These are phyloP conservation scores for Bimastos eiseni DNA, from an alignment of 2,888 invertebrate species.

Conservation along the genomic window DNA sequence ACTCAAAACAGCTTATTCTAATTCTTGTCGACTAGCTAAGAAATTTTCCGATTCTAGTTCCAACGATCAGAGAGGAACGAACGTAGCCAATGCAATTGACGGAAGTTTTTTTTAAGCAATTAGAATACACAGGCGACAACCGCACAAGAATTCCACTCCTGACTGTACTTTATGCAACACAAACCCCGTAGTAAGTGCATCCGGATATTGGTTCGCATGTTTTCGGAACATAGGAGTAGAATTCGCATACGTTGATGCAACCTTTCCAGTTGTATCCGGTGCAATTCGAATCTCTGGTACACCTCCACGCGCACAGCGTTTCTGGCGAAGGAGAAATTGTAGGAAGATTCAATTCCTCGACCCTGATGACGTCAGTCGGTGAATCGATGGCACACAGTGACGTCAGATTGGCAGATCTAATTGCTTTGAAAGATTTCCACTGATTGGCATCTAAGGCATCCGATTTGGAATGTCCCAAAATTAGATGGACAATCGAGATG, in stretches of 20 bases:
- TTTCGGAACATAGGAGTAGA: constrained; percentile 9
- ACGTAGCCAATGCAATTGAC: no score
- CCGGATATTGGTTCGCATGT: neutral
- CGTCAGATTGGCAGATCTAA: neutral
- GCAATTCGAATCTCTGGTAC: neutral
- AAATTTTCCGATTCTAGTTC: no score
- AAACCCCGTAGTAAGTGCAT: constrained; percentile 17
- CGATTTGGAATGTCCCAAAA: neutral
- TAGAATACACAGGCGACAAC: no score
- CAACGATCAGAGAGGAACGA: no score
- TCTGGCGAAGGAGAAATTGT: neutral
- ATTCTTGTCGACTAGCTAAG: no score
- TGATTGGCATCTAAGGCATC: neutral
- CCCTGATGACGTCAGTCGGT: neutral
- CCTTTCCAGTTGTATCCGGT: neutral
- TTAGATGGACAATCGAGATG: neutral
- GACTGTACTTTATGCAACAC: no score
- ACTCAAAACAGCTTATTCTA: no score
- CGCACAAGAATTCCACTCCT: no score
- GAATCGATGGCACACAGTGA: neutral
- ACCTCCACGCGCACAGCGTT: neutral
- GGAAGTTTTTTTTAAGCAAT: no score
- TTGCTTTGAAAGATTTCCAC: neutral
- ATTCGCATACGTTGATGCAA: neutral
- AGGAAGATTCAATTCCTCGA: neutral